A percentile compares a stretch with the other conserved stretches of the same genome.
Conservation (phyloP, 2,113 vertebrate genomes). For the Lynx canadensis region DNA sequence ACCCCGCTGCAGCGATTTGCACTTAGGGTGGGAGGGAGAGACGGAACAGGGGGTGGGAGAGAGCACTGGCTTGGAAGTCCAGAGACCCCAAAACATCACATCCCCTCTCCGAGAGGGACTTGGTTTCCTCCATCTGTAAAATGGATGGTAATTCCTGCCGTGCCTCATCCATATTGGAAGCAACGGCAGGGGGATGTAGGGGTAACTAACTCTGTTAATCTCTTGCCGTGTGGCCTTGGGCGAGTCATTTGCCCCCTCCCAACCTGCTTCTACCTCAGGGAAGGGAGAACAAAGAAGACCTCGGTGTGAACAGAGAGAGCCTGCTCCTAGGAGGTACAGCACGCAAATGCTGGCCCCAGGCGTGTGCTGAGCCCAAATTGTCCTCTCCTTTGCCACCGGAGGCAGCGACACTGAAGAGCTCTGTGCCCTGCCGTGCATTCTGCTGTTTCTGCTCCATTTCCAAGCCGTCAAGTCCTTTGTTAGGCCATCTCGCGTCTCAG, state of each 20-base stretch:
- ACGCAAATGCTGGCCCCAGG: rapidly evolving
- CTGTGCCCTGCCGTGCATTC: rapidly evolving
- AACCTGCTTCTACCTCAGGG: background rate
- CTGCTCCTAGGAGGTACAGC: background rate
- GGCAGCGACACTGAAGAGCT: rapidly evolving
- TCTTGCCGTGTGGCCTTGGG: background rate
- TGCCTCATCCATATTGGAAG: background rate
- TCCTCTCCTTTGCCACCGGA: rapidly evolving
- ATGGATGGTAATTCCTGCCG: background rate
- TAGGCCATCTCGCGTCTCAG: background rate
- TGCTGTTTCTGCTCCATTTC: background rate
- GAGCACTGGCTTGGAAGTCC: background rate
- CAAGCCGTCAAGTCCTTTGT: background rate
- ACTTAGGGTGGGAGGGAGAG: background rate
- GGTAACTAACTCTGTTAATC: background rate
- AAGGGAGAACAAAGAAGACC: background rate
- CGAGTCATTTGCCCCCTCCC: background rate
- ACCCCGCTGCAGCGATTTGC: background rate
- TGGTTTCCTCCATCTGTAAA: background rate
- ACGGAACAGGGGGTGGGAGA: background rate
- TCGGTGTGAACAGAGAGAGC: background rate
- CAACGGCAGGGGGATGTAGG: rapidly evolving
- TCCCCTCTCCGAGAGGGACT: background rate
- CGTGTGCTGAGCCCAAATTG: background rate
- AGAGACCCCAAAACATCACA: background rate